Evolutionary conservation across 2,888 invertebrate genomes (phyloP), one percentile per base, ranked within the genome.

Genomic region (Artemia sp.): DNA sequence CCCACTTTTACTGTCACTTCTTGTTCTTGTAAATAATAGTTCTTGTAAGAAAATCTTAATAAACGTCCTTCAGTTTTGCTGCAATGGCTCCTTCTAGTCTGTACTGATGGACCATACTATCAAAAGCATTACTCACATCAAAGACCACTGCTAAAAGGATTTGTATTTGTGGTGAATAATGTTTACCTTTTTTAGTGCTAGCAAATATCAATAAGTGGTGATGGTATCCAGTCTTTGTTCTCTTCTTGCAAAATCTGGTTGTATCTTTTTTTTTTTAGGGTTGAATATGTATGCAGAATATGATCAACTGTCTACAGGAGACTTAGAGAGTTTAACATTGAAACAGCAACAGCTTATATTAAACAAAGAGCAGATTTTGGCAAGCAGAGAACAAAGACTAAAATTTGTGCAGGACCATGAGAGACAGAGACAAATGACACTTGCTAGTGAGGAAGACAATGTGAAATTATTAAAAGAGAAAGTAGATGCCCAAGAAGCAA

Each of bases 401-500:
- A 58, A 58, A 58, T 58, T 58, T 24, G n/a, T 58, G 24, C 64
- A 58, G 24, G 64, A 58, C 9, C 64, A 58, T 58, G 64, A 58
- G 24, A 58, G 24, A 58, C 64, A 58, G 9, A 58, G 64, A 58
- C 64, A 58, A 58, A 8, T 9, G 11, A 58, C n/a, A n/a, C 24
- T 58, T 58, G 64, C 24, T 19, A 88, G 89, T 71, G 93, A 93
- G 80, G 90, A 90, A 76, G 92, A 93, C 79, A 84, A 91, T 74
- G 82, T 93, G 77, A 85, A 90, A 72, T 83, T 91, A 77, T 83
- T 94, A 77, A 84, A 92, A 74, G 93, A 94, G 77, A 87, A 92
- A 75, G 91, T 95, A 75, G 92, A 94, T 80, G 89, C 91, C 73
- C 94, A 95, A 80, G 95, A 95, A 81, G 85, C 91, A 78, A 94